Evolutionary conservation across 2,113 vertebrate species (phyloP).

Genomic region (Sakesphorus luctuosus): DNA sequence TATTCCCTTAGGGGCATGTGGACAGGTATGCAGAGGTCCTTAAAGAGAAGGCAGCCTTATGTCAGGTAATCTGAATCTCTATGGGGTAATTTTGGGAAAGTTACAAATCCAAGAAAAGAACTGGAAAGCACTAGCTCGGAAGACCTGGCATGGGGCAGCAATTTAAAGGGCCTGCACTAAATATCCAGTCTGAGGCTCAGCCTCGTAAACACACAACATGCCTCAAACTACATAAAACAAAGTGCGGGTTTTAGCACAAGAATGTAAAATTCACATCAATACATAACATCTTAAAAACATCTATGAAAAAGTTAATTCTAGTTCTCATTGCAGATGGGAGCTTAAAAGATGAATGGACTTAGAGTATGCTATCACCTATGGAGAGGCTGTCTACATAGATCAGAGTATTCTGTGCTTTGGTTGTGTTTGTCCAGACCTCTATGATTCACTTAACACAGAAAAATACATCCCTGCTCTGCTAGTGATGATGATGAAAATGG

Average conservation of each 20-base stretch:
- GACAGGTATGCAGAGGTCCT: background rate
- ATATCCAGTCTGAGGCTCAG: background rate
- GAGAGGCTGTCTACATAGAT: background rate
- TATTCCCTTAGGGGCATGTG: background rate
- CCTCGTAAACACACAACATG: background rate
- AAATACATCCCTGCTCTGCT: background rate
- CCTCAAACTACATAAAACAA: background rate
- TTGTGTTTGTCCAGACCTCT: background rate
- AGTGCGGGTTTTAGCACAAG: background rate
- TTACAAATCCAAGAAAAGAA: background rate
- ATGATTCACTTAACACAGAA: background rate
- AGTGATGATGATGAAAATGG: background rate
- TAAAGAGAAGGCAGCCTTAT: background rate
- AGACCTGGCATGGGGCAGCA: fast-evolving
- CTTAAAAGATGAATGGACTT: background rate
- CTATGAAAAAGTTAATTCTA: background rate
- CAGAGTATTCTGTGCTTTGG: background rate
- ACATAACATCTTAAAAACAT: background rate
- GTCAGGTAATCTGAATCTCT: background rate
- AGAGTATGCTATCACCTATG: background rate
- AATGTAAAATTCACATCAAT: background rate
- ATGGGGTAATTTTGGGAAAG: background rate
- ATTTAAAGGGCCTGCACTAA: background rate
- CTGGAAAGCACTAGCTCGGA: background rate
- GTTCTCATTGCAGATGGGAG: background rate